These are phyloP conservation scores for Muntiacus muntjak DNA, from an alignment of 2,113 vertebrate species.

Conservation along the genomic window DNA sequence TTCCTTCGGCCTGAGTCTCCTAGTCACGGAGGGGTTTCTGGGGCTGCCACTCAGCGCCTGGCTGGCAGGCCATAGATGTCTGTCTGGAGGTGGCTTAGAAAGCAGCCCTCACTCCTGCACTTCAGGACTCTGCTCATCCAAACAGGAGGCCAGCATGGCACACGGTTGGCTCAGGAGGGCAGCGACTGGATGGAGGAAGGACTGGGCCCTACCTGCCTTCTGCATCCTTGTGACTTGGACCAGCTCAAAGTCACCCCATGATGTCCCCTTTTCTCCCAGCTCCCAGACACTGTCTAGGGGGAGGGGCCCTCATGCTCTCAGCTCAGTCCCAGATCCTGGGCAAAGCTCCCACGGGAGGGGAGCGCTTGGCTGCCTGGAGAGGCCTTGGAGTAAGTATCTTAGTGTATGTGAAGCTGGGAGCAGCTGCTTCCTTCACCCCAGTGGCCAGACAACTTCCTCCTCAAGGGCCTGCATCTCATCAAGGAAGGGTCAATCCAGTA, in stretches of 20 bases:
- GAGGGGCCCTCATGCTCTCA: not conserved
- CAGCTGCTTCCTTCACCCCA: not conserved
- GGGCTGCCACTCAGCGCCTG: accelerated
- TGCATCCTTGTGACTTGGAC: not conserved
- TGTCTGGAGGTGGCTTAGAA: not conserved
- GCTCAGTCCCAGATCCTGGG: not conserved
- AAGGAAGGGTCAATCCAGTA: not conserved
- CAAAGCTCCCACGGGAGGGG: not conserved
- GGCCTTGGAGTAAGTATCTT: not conserved
- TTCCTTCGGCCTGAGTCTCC: not conserved
- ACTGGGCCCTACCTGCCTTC: not conserved
- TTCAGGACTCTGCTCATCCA: not conserved
- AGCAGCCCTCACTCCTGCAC: too few relatives aligned
- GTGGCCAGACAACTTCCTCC: not conserved
- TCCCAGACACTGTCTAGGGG: not conserved
- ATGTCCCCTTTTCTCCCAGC: not conserved
- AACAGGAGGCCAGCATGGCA: not conserved
- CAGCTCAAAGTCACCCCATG: not conserved
- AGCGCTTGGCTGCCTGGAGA: not conserved
- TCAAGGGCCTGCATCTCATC: not conserved
- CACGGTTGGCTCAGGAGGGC: not conserved
- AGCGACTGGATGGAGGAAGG: not conserved
- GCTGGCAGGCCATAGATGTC: not conserved
- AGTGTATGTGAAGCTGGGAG: not conserved
- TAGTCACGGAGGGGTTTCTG: not conserved